These are phyloP conservation scores for Trachelus stipa DNA, from an alignment of 2,888 invertebrate genomes.

Conservation along the genomic window DNA sequence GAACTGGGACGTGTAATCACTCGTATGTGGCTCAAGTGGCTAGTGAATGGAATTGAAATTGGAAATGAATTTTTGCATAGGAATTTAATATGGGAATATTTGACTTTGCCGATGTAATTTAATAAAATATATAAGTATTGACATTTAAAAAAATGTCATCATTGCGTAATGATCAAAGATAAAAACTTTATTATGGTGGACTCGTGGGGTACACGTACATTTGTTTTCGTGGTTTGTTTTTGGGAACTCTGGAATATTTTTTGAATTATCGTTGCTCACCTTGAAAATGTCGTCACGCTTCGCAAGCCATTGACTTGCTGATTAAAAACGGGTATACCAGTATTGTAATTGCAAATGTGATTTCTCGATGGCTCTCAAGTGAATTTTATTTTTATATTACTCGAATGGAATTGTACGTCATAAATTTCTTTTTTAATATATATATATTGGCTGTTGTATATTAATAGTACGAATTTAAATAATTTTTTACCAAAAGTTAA, in stretches of 20 bases:
- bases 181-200: not conserved
- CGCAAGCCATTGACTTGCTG: not conserved
- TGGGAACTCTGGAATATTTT: not conserved
- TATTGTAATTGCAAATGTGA: not conserved
- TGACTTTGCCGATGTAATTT: too few species aligned
- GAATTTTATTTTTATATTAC: not conserved
- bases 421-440: not conserved
- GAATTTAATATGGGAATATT: too few species aligned
- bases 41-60: too few species aligned
- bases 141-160: not conserved
- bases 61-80: too few species aligned
- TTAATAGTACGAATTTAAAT: too few species aligned
- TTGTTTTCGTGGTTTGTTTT: not conserved
- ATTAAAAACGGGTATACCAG: not conserved
- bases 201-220: not conserved
- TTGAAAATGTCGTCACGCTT: not conserved
- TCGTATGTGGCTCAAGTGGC: too few species aligned
- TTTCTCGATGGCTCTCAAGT: not conserved
- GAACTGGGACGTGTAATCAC: too few species aligned
- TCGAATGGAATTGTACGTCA: not conserved
- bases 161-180: not conserved
- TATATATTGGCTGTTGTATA: not conserved
- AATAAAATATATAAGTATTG: not conserved
- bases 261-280: not conserved
- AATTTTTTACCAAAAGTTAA: not conserved